These are phyloP conservation scores for Amazona finschi DNA, from an alignment of 2,797 vertebrate species.

Conservation along the genomic window DNA sequence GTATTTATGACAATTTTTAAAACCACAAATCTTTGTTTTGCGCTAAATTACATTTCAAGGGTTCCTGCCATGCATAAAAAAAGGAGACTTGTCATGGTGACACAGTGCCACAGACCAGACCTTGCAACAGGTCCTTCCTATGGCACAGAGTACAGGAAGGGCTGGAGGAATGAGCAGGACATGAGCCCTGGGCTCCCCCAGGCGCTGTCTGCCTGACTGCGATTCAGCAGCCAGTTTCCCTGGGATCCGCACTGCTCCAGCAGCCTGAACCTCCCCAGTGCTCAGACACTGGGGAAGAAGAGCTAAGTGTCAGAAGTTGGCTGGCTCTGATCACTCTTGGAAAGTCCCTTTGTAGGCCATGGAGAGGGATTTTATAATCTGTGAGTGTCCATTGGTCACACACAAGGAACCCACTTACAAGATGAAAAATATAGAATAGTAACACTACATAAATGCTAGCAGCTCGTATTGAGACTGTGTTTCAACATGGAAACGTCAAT, in stretches of 20 bases:
- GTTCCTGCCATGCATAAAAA: neutral
- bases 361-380: neutral
- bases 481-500: neutral
- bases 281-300: neutral
- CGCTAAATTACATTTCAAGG: neutral
- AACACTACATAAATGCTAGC: neutral
- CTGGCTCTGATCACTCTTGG: neutral
- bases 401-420: neutral
- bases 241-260: neutral
- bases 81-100: neutral
- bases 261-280: neutral
- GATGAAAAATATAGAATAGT: neutral
- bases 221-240: neutral
- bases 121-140: neutral
- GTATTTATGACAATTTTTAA: neutral
- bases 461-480: neutral
- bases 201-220: neutral
- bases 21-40: neutral
- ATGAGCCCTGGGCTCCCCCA: neutral
- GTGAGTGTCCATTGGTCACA: neutral
- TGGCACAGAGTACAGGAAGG: accelerated
- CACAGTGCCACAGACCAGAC: neutral
- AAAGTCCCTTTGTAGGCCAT: neutral
- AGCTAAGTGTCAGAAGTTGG: neutral
- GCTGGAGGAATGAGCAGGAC: neutral